These are phyloP conservation scores for Listronotus oregonensis DNA, from an alignment of 1,140 invertebrate genomes.

Conservation along the genomic window DNA sequence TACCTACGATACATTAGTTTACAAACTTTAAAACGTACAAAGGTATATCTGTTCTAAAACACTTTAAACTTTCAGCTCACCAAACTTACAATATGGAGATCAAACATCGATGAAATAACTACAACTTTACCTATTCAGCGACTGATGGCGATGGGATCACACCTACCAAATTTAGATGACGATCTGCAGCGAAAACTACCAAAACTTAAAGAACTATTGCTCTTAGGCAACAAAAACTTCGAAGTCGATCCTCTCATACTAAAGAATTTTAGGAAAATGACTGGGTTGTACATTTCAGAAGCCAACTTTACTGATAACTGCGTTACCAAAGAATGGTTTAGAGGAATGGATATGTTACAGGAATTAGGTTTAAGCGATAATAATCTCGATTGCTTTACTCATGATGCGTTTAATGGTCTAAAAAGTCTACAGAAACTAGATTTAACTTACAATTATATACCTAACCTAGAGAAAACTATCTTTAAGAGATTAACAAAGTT, in stretches of 20 bases:
- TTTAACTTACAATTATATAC: slow-evolving; percentile 26
- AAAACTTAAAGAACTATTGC: slow-evolving; percentile 1
- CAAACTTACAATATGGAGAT: slow-evolving; percentile 18
- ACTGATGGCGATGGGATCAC: slow-evolving; percentile 7
- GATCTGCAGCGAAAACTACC: slow-evolving; percentile 10
- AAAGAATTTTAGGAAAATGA: slow-evolving; percentile 14
- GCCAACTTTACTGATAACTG: slow-evolving; percentile 21
- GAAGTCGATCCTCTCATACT: slow-evolving; percentile 7
- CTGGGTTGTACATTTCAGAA: slow-evolving; percentile 11
- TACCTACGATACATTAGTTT: too few relatives aligned
- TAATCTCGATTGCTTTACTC: slow-evolving; percentile 7
- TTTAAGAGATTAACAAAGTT: slow-evolving; percentile 25
- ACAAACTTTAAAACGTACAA: too few relatives aligned
- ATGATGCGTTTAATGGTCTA: slow-evolving; percentile 21
- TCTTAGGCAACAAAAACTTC: slow-evolving; percentile 25
- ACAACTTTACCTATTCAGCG: slow-evolving; percentile 4
- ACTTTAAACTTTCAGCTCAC: slow-evolving; percentile 9
- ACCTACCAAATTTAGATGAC: slow-evolving; percentile 15
- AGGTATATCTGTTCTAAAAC: too few relatives aligned
- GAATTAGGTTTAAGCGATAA: slow-evolving; percentile 13
- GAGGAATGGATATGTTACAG: slow-evolving; percentile 8
- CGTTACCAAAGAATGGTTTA: slow-evolving; percentile 29
- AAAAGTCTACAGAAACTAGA: slow-evolving; percentile 16
- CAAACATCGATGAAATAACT: slow-evolving; percentile 8
- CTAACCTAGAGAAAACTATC: slow-evolving; percentile 6